phyloP scores from a whole-genome alignment of 30 jellyfish, hydroid and myxozoan genomes.

The Aurelia aurita region DNA sequence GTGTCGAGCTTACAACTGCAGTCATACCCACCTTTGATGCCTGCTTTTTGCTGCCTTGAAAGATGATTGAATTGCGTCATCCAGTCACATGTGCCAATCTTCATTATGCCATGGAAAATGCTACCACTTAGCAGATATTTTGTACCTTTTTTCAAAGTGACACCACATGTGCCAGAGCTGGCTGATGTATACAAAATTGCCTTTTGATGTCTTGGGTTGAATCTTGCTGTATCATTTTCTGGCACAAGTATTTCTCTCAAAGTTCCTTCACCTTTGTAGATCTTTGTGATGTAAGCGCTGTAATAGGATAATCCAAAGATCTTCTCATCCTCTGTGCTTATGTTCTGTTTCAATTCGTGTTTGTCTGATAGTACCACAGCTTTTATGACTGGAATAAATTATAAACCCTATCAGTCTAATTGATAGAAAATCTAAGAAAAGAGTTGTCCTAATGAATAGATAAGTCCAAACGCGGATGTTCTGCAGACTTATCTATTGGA shows the following conservation, averaged over 20 bases:
- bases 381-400: slow-evolving; percentile 32
- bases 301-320: slow-evolving; percentile 38
- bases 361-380: slow-evolving; percentile 59
- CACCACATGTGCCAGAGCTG: slow-evolving; percentile 72
- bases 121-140: slow-evolving; percentile 71
- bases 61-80: slow-evolving; percentile 39
- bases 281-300: slow-evolving; percentile 60
- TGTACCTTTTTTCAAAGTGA: slow-evolving; percentile 54
- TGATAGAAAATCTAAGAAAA: too few relatives aligned
- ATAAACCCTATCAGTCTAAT: not conserved
- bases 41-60: slow-evolving; percentile 65
- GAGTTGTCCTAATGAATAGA: too few relatives aligned
- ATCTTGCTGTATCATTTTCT: slow-evolving; percentile 28
- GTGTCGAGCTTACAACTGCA: slow-evolving; percentile 73
- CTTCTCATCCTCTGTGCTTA: slow-evolving; percentile 23
- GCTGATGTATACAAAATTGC: slow-evolving; percentile 44
- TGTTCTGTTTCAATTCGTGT: slow-evolving; percentile 31
- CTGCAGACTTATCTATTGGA: too few relatives aligned
- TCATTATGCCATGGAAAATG: slow-evolving; percentile 20
- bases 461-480: too few relatives aligned
- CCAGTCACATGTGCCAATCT: slow-evolving; percentile 70
- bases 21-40: slow-evolving; percentile 81
- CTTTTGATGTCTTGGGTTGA: slow-evolving; percentile 61
- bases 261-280: slow-evolving; percentile 48
- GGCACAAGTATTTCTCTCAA: slow-evolving; percentile 17